phyloP scores from a whole-genome alignment of 2,888 invertebrate species.

The Shargacucullia verbasci region DNA sequence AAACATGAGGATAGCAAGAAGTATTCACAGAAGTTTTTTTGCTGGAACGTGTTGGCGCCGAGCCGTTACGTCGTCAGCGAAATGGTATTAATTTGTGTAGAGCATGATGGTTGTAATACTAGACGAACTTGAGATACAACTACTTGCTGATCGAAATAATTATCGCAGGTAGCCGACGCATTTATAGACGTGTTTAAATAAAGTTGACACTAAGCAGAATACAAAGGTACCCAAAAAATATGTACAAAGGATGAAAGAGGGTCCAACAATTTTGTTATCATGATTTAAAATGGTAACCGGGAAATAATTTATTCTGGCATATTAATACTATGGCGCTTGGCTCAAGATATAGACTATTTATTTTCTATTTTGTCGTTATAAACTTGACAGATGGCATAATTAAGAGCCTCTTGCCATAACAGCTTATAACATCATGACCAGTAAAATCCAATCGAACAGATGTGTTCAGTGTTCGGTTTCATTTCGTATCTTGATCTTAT shows the following conservation, averaged over 20 bases:
- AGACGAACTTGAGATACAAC: slow-evolving; percentile 15
- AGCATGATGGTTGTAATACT: slow-evolving; percentile 17
- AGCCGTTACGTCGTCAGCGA: slow-evolving; percentile 40
- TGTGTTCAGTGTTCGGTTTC: slow-evolving; percentile 37
- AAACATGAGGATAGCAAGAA: slow-evolving; percentile 35
- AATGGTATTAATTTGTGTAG: slow-evolving; percentile 52
- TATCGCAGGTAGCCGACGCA: slow-evolving; percentile 3
- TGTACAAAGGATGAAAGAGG: too few species aligned
- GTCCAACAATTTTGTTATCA: too few species aligned
- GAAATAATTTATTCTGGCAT: too few species aligned
- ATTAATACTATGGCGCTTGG: too few species aligned
- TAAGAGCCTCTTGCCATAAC: slow-evolving; percentile 9
- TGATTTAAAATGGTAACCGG: too few species aligned
- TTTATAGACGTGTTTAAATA: not conserved
- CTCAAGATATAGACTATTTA: slow-evolving; percentile 6
- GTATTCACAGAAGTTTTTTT: slow-evolving; percentile 39
- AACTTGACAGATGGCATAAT: slow-evolving; percentile 34
- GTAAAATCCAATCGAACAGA: slow-evolving; percentile 39
- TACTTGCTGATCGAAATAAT: slow-evolving; percentile 24
- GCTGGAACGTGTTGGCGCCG: slow-evolving; percentile 32
- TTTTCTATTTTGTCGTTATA: slow-evolving; percentile 20
- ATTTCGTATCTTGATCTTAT: slow-evolving; percentile 35
- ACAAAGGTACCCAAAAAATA: too few species aligned
- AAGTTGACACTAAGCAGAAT: too few species aligned
- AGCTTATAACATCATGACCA: slow-evolving; percentile 2